phyloP scores from a whole-genome alignment of 2,113 vertebrate genomes.

The Petrocephalus zakoni region DNA sequence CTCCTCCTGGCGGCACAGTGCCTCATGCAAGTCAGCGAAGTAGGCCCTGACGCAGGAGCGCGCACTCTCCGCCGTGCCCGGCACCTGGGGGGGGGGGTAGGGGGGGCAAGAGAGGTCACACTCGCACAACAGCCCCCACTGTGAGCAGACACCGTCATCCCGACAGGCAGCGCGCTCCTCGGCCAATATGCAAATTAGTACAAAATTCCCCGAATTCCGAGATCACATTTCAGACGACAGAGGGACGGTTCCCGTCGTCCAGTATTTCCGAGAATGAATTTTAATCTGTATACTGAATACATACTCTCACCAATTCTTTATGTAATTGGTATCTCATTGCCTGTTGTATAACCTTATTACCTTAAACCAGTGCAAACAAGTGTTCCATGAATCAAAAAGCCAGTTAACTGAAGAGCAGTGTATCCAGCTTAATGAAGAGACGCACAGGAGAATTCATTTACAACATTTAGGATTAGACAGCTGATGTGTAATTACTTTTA shows the following conservation, averaged over 20 bases:
- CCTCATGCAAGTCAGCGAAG: slow-evolving; percentile 95
- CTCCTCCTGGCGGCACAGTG: slow-evolving; percentile 94
- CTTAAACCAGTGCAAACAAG: not conserved
- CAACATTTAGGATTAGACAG: not conserved
- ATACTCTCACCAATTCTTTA: not conserved
- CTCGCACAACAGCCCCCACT: not conserved
- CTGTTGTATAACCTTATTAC: not conserved
- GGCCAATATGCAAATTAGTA: not conserved
- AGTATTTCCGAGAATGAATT: not conserved
- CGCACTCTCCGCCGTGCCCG: slow-evolving; percentile 91
- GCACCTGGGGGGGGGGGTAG: slow-evolving; percentile 64
- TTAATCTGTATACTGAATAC: not conserved
- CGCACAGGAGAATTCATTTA: not conserved
- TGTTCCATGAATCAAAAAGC: too few relatives aligned
- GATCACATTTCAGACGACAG: not conserved
- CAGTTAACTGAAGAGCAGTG: too few relatives aligned
- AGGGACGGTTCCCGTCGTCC: not conserved
- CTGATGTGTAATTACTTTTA: too few relatives aligned
- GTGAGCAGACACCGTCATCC: not conserved
- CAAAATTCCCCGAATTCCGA: not conserved
- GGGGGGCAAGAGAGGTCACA: not conserved
- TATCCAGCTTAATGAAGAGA: not conserved
- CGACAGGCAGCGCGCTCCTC: not conserved
- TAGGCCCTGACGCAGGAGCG: slow-evolving; percentile 94
- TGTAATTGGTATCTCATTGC: not conserved